Base-by-base conservation (phyloP, 2,888 invertebrate species). In the Stenichneumon culpator region DNA sequence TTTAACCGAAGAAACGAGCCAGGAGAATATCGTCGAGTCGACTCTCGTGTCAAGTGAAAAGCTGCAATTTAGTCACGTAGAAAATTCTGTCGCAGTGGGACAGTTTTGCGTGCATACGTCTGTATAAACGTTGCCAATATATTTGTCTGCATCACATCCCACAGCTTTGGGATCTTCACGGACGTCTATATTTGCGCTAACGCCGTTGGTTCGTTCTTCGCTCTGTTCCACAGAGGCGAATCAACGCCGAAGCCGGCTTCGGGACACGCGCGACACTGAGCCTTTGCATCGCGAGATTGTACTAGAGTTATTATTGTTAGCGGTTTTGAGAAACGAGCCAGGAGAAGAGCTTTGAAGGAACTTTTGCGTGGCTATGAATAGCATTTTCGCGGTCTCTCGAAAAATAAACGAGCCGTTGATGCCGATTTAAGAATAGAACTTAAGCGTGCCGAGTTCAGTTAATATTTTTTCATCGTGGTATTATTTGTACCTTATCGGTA, bases 71-170 rank as follows among this genome's bases (percentile, higher is more conserved):
- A 25, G 52, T 57, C 70, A n/a, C 25, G 63, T 9, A 47, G 54
- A 70, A 79, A 83, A 65, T 36, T 79, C 65, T 75, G 79, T 75
- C 75, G 75, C 69, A 74, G 69, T 57, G 52, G 44, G 22, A 79
- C 44, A 52, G 25, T 75, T 52, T 69, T 73, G 5, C 22, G 39
- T 39, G n/a, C 22, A 39, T 36, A 25, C 44, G 52, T 44, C 19
- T 32, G 44, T 32, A 25, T 52, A 70, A 19, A 44, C 44, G 22
- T 16, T 9, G 57, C 25, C 57, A 57, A 57, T 57, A 57, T 25
- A 14, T 57, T 22, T 57, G 54, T 19, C n/a, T 9, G 54, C n/a
- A 57, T 57, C 11, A 57, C 25, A 16, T 16, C 57, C 14, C 22
- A 11, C 25, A 57, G 57, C 25, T 57, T 57, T 57, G 25, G 25